Evolutionary conservation across 2,888 invertebrate species (phyloP).

Genomic region (Cynaeus angustus): DNA sequence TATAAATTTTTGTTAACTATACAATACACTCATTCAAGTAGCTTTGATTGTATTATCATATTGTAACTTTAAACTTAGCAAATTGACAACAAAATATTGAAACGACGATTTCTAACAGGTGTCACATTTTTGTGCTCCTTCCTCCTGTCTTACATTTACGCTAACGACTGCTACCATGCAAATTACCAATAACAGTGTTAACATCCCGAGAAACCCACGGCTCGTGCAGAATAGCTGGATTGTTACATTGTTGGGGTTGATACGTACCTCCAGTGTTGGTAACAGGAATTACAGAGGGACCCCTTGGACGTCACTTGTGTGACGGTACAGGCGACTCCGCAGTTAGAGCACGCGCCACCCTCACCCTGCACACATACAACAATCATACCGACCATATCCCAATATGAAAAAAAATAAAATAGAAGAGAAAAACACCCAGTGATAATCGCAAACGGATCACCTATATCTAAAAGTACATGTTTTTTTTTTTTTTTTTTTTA

Average conservation of each 20-base stretch:
- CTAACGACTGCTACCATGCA: too few relatives aligned
- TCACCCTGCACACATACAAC: constrained; percentile 70
- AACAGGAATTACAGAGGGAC: constrained; percentile 88
- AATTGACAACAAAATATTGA: too few relatives aligned
- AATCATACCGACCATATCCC: constrained; percentile 66
- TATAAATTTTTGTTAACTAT: too few relatives aligned
- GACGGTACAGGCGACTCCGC: constrained; percentile 85
- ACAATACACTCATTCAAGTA: too few relatives aligned
- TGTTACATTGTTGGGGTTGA: constrained; percentile 34
- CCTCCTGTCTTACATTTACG: too few relatives aligned
- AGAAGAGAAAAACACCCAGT: constrained; percentile 45
- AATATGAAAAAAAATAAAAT: constrained; percentile 35
- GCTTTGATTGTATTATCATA: too few relatives aligned
- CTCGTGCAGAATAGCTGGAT: constrained; percentile 27
- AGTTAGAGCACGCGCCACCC: constrained; percentile 74
- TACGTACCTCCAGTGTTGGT: constrained; percentile 89
- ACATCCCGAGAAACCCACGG: constrained; percentile 31
- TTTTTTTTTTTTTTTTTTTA: too few relatives aligned
- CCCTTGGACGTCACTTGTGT: constrained; percentile 85
- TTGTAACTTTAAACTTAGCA: too few relatives aligned
- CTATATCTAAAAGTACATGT: constrained; percentile 12
- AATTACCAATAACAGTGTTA: too few relatives aligned
- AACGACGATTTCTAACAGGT: too few relatives aligned
- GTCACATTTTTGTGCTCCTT: too few relatives aligned
- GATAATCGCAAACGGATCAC: constrained; percentile 16